These are phyloP conservation scores for Pristionchus mayeri DNA, from an alignment of 2,888 invertebrate genomes.

Conservation along the genomic window DNA sequence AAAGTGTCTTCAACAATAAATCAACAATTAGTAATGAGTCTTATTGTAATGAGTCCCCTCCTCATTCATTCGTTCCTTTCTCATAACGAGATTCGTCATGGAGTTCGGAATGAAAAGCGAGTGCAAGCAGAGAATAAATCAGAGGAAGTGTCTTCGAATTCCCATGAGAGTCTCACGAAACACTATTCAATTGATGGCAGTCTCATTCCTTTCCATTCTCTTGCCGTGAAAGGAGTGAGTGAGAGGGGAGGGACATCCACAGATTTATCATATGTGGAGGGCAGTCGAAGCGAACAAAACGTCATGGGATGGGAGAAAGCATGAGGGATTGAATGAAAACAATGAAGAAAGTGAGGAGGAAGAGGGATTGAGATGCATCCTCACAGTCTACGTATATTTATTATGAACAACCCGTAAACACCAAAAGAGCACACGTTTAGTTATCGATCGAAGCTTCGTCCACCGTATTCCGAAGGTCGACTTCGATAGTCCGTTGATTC, in stretches of 20 bases:
- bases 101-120: background rate
- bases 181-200: slow-evolving; percentile 35
- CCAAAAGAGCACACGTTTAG: background rate
- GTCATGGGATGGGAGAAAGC: slow-evolving; percentile 14
- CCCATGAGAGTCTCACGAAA: background rate
- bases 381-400: background rate
- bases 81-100: background rate
- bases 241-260: background rate
- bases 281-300: slow-evolving; percentile 18
- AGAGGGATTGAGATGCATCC: background rate
- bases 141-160: slow-evolving; percentile 27
- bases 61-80: background rate
- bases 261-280: slow-evolving; percentile 17
- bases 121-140: background rate
- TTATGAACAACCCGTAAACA: background rate
- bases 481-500: background rate
- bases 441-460: background rate
- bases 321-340: slow-evolving; percentile 26
- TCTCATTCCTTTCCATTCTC: background rate
- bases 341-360: slow-evolving; percentile 31
- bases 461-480: slow-evolving; percentile 32
- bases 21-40: background rate
- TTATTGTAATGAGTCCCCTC: background rate
- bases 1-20: background rate
- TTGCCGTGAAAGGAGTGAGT: background rate